Base-by-base conservation (phyloP, 2,113 vertebrate genomes). In the Sphaerodactylus townsendi region DNA sequence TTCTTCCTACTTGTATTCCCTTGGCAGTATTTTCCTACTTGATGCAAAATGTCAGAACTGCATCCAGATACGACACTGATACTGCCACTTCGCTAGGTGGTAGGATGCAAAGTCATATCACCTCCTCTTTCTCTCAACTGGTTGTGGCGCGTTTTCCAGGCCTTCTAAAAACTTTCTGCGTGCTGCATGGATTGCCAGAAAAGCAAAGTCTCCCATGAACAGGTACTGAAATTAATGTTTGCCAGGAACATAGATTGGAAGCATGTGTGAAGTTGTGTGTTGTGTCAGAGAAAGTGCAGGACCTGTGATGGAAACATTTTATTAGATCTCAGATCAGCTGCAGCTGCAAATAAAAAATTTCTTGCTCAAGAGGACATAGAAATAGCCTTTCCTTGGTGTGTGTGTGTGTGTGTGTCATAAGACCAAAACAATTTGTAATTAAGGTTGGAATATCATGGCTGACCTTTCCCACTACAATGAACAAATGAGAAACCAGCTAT, bases 81-180 rank as follows among this genome's bases (percentile, higher is more conserved):
- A 85, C 86, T 87, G 89, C 92, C 89, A 93, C 86, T 88, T 87
- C 88, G 91, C 86, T 50, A 77, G 82, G 25, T 69, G 37, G 48
- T 69, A 30, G 44, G 64, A 84, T 84, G 35, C 68, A 41, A 4
- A 77, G 90, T 91, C 89, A 69, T 90, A 93, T 92, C 91, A 85
- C 87, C 90, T 93, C 90, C 86, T 77, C 81, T 90, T 79, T n/a
- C n/a, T n/a, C n/a, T n/a, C n/a, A n/a, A n/a, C n/a, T n/a, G n/a
- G n/a, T n/a, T n/a, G n/a, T n/a, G n/a, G n/a, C n/a, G n/a, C n/a
- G n/a, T n/a, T n/a, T 89, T 87, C 87, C 91, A 92, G 92, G 91
- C 88, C 92, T 94, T 41, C 21, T 21, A 74, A 90, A 91, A 93
- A 95, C 92, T 92, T 91, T 94, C 91, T 91, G 90, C 93, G 90